Evolutionary conservation across 2,888 invertebrate species (phyloP), one percentile per base, ranked within the genome.

Genomic region (Ischnus inquisitorius): DNA sequence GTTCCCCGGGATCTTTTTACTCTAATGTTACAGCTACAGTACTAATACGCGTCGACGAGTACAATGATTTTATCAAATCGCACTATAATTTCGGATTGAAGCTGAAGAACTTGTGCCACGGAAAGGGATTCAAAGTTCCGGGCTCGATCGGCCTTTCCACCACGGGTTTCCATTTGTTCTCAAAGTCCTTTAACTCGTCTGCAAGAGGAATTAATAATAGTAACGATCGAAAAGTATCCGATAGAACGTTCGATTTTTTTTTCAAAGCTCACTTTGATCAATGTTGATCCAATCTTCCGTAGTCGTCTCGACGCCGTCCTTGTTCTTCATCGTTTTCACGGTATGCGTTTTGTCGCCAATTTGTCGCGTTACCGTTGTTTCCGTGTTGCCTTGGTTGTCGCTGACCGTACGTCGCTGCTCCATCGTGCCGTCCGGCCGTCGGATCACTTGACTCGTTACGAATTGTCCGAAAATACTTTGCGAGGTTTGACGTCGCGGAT

Each of bases 371-470:
- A 95, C 91, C n/a, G 94, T 95, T 12, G 95, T 95, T 87, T 95
- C 95, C 86, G 95, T 94, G 88, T 95, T 95, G 0, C 96, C 96
- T 54, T 95, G 93, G 12, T 94, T 94, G 88, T 96, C 96, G 88
- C 93, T 94, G 0, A 95, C 93, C 22, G 95, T 94, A 88, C 94
- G 94, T 62, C 94, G 94, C 39, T 95, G 95, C 92, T 96, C 95
- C 79, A 95, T 92, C 25, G 94, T 94, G 60, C 96, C 96, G 92
- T 96, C 95, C 10, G 95, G 94, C 88, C 94, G 94, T 64, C 94
- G 94, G 57, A 95, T 89, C 6, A 95, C 95, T 92, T 94, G 87
- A 43, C 94, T 94, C 86, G 94, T 94, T 68, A 95, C 92, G 81
- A 95, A 95, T 89, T 94, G 94, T 28, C 95, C 94, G 88, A 94